Base-by-base conservation (phyloP, 2,888 invertebrate genomes). In the Cosmia trapezina region DNA sequence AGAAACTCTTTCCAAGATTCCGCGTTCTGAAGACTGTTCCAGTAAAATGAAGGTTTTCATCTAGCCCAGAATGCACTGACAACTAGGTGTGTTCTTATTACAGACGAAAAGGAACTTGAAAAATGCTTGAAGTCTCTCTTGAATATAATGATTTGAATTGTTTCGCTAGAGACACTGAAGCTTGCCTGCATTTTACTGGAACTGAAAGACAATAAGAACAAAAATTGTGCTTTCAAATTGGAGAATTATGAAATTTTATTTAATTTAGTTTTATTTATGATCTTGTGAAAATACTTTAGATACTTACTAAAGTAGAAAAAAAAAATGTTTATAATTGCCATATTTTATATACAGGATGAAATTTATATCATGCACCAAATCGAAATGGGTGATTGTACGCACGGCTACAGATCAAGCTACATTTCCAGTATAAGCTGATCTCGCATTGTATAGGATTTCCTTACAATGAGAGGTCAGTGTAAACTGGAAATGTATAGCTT, bases 121-220 rank as follows among this genome's bases (percentile, higher is more conserved):
- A 49, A 47, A 73, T 71, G 19, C 47, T 64, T 43, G 11, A 53
- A 59, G 80, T 53, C 7, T 49, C 57, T 78, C 65, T 79, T 73
- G 65, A 51, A 63, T 69, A 74, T 70, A 79, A 78, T 59, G 65
- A 79, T 62, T 79, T 57, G 47, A 47, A 64, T 69, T 78, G 67
- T 53, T 71, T 45, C 47, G 5, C 14, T 56, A 11, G 59, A 78
- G 51, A 51, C 22, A 14, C n/a, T 61, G 49, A 9, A 57, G 43
- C 8, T 56, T 37, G 54, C 19, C n/a, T n/a, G 51, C 12, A 33
- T 78, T 76, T 61, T 14, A 43, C 62, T n/a, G n/a, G n/a, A 49
- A 37, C n/a, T 53, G 0, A 3, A n/a, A 65, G 19, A 66, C 33
- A 78, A 53, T 53, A 33, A 5, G 22, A 53, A 22, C 6, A 12